Percentiles rank a stretch among this genome's conserved stretches.
These are phyloP conservation scores for Thryonomys swinderianus DNA, from an alignment of 2,113 vertebrate species.

Conservation along the genomic window DNA sequence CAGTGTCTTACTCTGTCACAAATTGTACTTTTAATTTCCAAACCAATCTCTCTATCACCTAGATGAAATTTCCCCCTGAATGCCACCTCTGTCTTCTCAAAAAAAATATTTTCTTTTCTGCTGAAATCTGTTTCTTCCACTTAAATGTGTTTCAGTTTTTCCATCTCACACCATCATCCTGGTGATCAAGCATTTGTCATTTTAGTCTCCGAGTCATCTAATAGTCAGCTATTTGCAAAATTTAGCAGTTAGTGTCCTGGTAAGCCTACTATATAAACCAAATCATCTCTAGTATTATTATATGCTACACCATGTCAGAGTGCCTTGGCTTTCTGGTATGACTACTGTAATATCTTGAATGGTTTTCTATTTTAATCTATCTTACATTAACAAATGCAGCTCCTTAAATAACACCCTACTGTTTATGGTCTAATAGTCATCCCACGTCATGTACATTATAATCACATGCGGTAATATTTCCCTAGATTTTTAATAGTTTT, in stretches of 20 bases:
- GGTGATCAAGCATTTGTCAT: background rate
- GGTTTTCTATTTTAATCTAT: background rate
- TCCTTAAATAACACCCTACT: background rate
- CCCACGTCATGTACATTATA: background rate
- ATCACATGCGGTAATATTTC: conserved; percentile 22
- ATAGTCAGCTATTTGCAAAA: background rate
- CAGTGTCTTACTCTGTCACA: background rate
- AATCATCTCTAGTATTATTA: background rate
- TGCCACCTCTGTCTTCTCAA: background rate
- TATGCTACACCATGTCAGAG: background rate
- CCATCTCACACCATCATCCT: background rate
- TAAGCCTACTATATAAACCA: background rate
- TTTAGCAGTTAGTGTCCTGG: background rate
- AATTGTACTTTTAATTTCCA: background rate
- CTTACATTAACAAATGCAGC: conserved; percentile 26
- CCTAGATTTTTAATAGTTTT: conserved; percentile 1
- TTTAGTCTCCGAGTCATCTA: background rate
- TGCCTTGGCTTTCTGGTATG: background rate
- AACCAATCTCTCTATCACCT: background rate
- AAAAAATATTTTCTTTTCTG: conserved; percentile 17
- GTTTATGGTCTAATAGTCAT: background rate
- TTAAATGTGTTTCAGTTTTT: background rate
- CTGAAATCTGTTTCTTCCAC: background rate
- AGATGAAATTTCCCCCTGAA: background rate
- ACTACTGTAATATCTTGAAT: background rate